Evolutionary conservation across 2,888 invertebrate genomes (phyloP), one percentile per base, ranked within the genome.

Genomic region (Cheilosia soror): DNA sequence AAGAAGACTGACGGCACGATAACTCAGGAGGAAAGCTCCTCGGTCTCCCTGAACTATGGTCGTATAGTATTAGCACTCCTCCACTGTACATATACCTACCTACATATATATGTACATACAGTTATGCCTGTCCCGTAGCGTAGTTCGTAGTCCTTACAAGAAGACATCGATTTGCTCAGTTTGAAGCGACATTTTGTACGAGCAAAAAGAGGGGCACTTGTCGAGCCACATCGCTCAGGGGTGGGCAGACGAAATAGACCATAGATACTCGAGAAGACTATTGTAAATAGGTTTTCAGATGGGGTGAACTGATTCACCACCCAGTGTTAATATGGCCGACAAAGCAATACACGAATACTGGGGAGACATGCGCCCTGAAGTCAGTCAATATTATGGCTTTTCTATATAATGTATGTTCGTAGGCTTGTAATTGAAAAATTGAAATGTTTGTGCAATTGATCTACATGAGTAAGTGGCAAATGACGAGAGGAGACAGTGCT

Each of bases 381-480:
- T 87, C 76, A 85, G 88, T 88, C 88, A 88, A 88, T 88, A 88
- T 88, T 88, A 87, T 84, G 87, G 87, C 80, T 87, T 85, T 87
- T 78, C 79, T 88, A 82, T 87, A 77, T 83, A 78, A 82, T 87
- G 79, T 83, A 78, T 73, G 72, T 84, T 87, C 78, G 88, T 88
- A 88, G 87, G 88, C 87, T 87, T 87, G 88, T 88, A 88, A 88
- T 88, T 88, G 88, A 88, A 88, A 88, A 88, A 88, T 88, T 88
- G 88, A 88, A 88, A 88, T 88, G 88, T 88, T 88, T 88, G 88
- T 88, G 88, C 86, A 88, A 88, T 87, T 88, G 88, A 88, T 88
- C 87, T 88, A 88, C 88, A 88, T 87, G 85, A 76, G 84, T 84
- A 84, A 81, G 81, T 81, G 85, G 85, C 81, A 77, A 85, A 62